Percentiles rank a stretch among this genome's conserved stretches.
phyloP scores from a whole-genome alignment of 1,140 invertebrate genomes.

The Tachypleus tridentatus region DNA sequence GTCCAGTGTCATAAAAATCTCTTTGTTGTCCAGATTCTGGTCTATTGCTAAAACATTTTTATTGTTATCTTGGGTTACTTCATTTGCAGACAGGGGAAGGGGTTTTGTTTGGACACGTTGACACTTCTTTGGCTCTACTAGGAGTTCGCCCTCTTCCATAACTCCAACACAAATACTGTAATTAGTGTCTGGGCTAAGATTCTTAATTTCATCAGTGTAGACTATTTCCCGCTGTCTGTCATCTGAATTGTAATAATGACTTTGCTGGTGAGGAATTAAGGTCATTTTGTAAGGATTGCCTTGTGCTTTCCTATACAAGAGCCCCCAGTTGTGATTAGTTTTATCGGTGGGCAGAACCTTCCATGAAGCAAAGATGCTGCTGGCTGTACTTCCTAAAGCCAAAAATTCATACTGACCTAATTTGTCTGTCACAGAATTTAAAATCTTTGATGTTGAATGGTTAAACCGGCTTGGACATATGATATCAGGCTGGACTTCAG shows the following conservation, averaged over 20 bases:
- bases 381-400: background rate
- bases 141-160: conserved; percentile 1
- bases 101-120: background rate
- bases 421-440: no score
- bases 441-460: no score
- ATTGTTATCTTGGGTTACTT: no score
- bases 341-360: background rate
- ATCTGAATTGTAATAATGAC: background rate
- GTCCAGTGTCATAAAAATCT: no score
- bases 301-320: conserved; percentile 7
- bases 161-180: conserved; percentile 12
- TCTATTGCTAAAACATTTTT: no score
- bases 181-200: background rate
- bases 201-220: background rate
- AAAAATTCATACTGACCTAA: conserved; percentile 6
- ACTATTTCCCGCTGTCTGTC: background rate
- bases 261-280: background rate
- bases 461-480: conserved; percentile 4
- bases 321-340: conserved; percentile 1
- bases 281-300: conserved; percentile 15
- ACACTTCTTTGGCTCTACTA: conserved; percentile 9
- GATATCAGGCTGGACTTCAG: conserved; percentile 1
- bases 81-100: no score
- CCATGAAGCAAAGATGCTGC: conserved; percentile 6
- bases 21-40: no score